Percentiles rank a stretch among this genome's conserved stretches.
These are phyloP conservation scores for Todiramphus chloris DNA, from an alignment of 2,113 vertebrate species.

Conservation along the genomic window DNA sequence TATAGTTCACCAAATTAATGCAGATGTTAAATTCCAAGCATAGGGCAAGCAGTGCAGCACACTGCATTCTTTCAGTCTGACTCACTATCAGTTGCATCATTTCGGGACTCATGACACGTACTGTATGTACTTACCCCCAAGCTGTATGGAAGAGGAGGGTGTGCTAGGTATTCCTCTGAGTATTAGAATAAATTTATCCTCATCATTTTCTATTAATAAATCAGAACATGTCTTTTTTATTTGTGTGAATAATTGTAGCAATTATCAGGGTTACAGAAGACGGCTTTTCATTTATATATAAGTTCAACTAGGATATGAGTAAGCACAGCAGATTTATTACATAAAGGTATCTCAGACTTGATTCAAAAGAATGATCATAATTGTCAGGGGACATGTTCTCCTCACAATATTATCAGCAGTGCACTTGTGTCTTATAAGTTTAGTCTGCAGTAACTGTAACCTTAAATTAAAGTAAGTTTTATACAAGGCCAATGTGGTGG, in stretches of 20 bases:
- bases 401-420: background rate
- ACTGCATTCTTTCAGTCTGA: background rate
- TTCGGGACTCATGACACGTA: background rate
- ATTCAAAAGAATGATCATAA: conserved; percentile 24
- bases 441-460: background rate
- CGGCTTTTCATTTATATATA: conserved; percentile 33
- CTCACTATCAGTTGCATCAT: background rate
- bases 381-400: background rate
- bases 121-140: conserved; percentile 15
- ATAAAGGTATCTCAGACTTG: background rate
- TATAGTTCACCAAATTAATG: background rate
- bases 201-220: conserved; percentile 50
- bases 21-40: background rate
- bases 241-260: conserved; percentile 65
- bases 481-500: background rate
- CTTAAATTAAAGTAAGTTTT: conserved; percentile 8
- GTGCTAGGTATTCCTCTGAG: conserved; percentile 42
- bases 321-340: conserved; percentile 2
- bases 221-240: conserved; percentile 45
- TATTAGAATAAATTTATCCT: conserved; percentile 28
- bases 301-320: background rate
- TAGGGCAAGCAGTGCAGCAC: background rate
- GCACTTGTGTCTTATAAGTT: background rate
- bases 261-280: conserved; percentile 27
- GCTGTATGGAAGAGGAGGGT: conserved; percentile 16